Evolutionary conservation across 2,113 vertebrate species (phyloP).

Genomic region (Mesocricetus auratus): DNA sequence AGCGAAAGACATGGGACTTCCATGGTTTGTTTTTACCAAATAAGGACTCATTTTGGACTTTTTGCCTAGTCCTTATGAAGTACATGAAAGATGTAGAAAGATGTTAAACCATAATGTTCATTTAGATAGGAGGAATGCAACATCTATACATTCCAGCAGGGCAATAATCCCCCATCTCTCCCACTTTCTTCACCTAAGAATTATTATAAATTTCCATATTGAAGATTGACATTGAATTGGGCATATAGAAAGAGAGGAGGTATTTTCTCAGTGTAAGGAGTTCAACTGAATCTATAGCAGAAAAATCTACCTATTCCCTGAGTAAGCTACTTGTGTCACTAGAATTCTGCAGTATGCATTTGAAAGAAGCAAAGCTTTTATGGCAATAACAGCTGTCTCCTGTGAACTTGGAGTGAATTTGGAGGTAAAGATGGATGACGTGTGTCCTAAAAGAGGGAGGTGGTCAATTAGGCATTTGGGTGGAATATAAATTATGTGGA

Average conservation of each 20-base stretch:
- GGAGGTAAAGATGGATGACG: not conserved
- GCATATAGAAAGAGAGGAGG: not conserved
- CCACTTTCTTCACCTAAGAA: not conserved
- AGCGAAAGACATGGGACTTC: not conserved
- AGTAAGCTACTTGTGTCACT: not conserved
- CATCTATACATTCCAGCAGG: not conserved
- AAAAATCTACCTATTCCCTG: not conserved
- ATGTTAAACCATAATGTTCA: not conserved
- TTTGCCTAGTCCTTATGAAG: not conserved
- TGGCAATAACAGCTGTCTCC: not conserved
- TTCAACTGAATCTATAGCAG: not conserved
- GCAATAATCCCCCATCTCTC: accelerated
- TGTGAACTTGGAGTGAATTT: not conserved
- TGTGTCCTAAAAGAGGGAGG: not conserved
- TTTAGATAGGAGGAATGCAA: not conserved
- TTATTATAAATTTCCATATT: not conserved
- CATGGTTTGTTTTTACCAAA: not conserved
- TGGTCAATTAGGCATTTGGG: not conserved
- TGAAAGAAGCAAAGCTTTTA: not conserved
- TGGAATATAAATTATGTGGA: not conserved
- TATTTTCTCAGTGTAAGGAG: not conserved
- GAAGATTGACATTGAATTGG: not conserved
- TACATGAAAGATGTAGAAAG: not conserved
- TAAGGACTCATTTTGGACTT: not conserved
- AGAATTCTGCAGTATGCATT: not conserved